These are phyloP conservation scores for Erpornis zantholeuca DNA, from an alignment of 2,113 vertebrate genomes.

Conservation along the genomic window DNA sequence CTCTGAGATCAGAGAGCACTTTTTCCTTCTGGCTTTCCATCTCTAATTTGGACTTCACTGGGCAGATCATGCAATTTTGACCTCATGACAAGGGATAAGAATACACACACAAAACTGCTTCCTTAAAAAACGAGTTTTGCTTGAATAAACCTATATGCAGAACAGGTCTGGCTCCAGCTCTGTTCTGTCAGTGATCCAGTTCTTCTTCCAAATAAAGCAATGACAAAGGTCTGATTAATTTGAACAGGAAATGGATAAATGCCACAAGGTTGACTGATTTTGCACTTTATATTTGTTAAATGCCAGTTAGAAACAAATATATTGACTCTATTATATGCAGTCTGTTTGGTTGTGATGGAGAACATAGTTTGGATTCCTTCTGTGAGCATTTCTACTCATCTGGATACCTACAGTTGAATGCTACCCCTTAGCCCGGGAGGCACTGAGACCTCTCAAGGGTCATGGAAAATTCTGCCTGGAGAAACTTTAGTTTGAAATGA, in stretches of 20 bases:
- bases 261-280: neutral
- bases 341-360: neutral
- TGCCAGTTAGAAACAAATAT: neutral
- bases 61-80: neutral
- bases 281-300: neutral
- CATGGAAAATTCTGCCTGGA: neutral
- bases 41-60: neutral
- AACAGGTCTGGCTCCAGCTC: neutral
- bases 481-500: neutral
- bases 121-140: neutral
- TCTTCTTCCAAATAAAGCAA: neutral
- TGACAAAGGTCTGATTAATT: neutral
- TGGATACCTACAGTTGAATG: neutral
- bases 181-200: neutral
- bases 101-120: neutral
- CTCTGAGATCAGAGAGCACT: neutral
- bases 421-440: neutral
- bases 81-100: neutral
- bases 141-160: neutral
- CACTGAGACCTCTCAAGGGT: neutral
- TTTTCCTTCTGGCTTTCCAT: neutral
- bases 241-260: neutral
- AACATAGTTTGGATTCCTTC: neutral
- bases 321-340: neutral
- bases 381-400: neutral